Evolutionary conservation across 1,140 invertebrate species (phyloP), one percentile per base, ranked within the genome.

Genomic region (Drosophila melanogaster): DNA sequence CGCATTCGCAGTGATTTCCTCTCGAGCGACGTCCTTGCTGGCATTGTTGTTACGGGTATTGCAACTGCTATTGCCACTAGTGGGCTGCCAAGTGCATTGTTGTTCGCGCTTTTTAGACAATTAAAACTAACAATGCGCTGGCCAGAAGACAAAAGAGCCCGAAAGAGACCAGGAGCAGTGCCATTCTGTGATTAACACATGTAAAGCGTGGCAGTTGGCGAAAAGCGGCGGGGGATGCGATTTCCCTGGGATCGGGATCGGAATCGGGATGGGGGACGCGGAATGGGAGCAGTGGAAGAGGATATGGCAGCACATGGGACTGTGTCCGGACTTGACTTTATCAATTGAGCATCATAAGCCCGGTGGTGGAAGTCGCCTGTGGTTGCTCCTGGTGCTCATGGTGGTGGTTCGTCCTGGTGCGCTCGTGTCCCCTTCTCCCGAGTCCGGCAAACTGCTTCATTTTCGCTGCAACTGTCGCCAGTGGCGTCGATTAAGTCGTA

Each of bases 401-500:
- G 73, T 54, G 44, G n/a, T 14, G 44, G n/a, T 10, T 40, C 43
- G 41, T 17, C 41, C 47, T 24, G 22, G 30, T 24, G 35, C 12
- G 35, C 12, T 35, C 22, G 44, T 12, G 1, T 43, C 6, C 43
- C 41, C 22, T 19, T 14, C 47, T 17, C 17, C 57, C 17, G 43
- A 49, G 24, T 50, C 47, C 64, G 35, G 49, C 43, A 35, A 51
- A 51, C 14, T 53, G 62, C 37, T 64, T 65, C 77, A 74, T 64
- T 80, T 79, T 79, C 72, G 84, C 69, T 89, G 85, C 84, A 89
- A 89, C 84, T 89, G 84, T 89, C 84, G 84, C 84, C 85, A 89
- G 66, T 89, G 85, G 84, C 84, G 84, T 89, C 84, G 90, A 91
- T 91, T 91, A 91, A 91, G 90, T 91, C 90, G 90, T 91, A 91